These are phyloP conservation scores for Fissipunctia ypsillon DNA, from an alignment of 2,888 invertebrate species.

Conservation along the genomic window DNA sequence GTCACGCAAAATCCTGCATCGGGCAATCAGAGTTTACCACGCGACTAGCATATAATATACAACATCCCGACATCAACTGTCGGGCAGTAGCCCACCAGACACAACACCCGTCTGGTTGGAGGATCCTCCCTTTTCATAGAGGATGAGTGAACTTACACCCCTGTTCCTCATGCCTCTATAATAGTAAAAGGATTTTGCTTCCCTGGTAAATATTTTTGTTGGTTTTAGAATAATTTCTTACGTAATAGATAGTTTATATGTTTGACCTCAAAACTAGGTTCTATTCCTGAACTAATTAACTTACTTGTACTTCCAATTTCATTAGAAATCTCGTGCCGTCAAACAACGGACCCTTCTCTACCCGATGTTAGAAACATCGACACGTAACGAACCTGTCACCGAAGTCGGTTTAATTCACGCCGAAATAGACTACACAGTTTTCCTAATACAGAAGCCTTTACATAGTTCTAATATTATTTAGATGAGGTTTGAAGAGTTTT, in stretches of 20 bases:
- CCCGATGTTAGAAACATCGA: slow-evolving; percentile 41
- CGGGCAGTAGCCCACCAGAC: too few species aligned
- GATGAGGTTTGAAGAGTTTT: background rate
- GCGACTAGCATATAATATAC: too few species aligned
- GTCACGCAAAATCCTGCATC: too few species aligned
- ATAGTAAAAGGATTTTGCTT: too few species aligned
- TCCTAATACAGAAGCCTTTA: background rate
- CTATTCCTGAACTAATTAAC: background rate
- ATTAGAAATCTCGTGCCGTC: slow-evolving; percentile 36
- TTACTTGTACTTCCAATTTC: slow-evolving; percentile 9
- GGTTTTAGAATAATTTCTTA: too few species aligned
- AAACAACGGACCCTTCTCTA: slow-evolving; percentile 31
- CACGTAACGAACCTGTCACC: slow-evolving; percentile 45
- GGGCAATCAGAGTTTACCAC: too few species aligned
- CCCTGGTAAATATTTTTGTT: too few species aligned
- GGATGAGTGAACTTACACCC: too few species aligned
- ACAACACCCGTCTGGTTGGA: too few species aligned
- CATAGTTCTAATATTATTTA: background rate
- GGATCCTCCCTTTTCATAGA: too few species aligned
- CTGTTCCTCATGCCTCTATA: too few species aligned
- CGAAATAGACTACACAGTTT: slow-evolving; percentile 1
- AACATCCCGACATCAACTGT: too few species aligned
- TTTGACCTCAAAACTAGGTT: background rate
- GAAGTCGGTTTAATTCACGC: slow-evolving; percentile 41
- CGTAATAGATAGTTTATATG: background rate